Evolutionary conservation across 1,140 invertebrate species (phyloP).

Genomic region (Dreissena rostriformis): DNA sequence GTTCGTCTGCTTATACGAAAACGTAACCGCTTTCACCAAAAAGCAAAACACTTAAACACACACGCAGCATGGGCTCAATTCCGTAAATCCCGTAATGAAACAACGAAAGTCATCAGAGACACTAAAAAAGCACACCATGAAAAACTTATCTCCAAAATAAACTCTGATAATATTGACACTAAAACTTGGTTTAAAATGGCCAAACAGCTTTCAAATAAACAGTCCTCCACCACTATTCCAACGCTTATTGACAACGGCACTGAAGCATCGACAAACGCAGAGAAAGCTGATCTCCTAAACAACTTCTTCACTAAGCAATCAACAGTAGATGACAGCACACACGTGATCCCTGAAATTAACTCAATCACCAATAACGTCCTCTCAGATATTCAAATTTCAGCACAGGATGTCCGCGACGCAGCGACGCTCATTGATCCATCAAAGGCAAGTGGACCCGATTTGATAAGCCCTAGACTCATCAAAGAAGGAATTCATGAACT

Average conservation of each 20-base stretch:
- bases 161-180: background rate
- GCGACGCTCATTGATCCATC: no score
- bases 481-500: no score
- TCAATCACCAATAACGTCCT: no score
- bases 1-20: constrained; percentile 11
- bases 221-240: background rate
- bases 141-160: constrained; percentile 5
- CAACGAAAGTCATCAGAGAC: background rate
- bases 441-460: no score
- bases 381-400: no score
- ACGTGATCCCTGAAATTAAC: no score
- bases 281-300: no score
- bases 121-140: constrained; percentile 1
- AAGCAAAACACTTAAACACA: constrained; percentile 6
- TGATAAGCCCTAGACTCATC: no score
- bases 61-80: constrained; percentile 15
- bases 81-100: constrained; percentile 25
- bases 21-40: constrained; percentile 10
- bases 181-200: constrained; percentile 38
- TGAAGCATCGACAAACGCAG: no score
- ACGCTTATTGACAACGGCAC: constrained; percentile 2
- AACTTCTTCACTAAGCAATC: no score
- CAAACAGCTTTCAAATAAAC: constrained; percentile 16
- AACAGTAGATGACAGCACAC: no score
- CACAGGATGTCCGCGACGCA: no score